Evolutionary conservation across 2,888 invertebrate genomes (phyloP).

Genomic region (Micropterix aruncella): DNA sequence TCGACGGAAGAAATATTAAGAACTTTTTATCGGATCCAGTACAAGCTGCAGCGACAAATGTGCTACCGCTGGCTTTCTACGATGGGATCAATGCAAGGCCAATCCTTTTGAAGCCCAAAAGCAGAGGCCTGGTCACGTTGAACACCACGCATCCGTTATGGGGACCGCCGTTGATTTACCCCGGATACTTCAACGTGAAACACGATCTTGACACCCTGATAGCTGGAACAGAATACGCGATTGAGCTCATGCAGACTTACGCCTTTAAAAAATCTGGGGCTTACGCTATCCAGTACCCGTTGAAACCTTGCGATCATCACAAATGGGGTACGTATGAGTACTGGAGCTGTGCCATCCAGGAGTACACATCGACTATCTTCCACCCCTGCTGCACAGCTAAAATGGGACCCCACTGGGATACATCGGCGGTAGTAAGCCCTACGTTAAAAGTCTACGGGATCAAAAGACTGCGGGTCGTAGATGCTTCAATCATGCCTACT

Average conservation of each 20-base stretch:
- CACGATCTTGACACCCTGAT: slow-evolving; percentile 47
- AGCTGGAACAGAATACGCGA: slow-evolving; percentile 42
- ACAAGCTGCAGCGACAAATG: slow-evolving; percentile 28
- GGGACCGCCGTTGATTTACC: slow-evolving; percentile 58
- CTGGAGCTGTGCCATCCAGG: slow-evolving; percentile 46
- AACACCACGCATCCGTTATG: slow-evolving; percentile 55
- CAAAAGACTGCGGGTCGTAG: slow-evolving; percentile 46
- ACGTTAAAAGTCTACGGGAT: slow-evolving; percentile 48
- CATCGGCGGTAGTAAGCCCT: slow-evolving; percentile 49
- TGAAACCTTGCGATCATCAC: slow-evolving; percentile 41
- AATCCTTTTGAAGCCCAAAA: slow-evolving; percentile 45
- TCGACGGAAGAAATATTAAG: slow-evolving; percentile 40
- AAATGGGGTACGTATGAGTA: slow-evolving; percentile 49
- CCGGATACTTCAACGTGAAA: slow-evolving; percentile 50
- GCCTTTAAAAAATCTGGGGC: slow-evolving; percentile 43
- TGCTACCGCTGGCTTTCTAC: slow-evolving; percentile 46
- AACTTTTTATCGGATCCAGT: slow-evolving; percentile 45
- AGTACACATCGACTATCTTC: slow-evolving; percentile 55
- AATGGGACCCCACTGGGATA: slow-evolving; percentile 51
- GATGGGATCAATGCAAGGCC: slow-evolving; percentile 46
- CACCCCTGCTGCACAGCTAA: slow-evolving; percentile 58
- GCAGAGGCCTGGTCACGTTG: slow-evolving; percentile 45
- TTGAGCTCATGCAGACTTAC: slow-evolving; percentile 42
- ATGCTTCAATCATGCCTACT: slow-evolving; percentile 51
- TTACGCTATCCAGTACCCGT: slow-evolving; percentile 34